Evolutionary conservation across 1,140 invertebrate genomes (phyloP).

Genomic region (Sitophilus oryzae): DNA sequence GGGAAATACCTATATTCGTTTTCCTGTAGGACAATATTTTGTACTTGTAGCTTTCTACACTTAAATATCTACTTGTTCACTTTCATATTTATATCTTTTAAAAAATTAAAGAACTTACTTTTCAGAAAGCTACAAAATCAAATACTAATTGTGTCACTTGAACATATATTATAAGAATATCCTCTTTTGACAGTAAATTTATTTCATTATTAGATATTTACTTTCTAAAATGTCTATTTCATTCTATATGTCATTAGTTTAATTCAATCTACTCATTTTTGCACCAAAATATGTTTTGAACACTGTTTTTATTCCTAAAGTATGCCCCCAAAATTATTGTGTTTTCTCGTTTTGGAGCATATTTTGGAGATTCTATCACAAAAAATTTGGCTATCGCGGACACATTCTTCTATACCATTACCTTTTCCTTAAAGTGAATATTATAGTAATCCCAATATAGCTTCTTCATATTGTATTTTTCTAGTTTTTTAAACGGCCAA

Average conservation of each 20-base stretch:
- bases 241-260: not conserved
- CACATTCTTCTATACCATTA: slow-evolving; percentile 2
- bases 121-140: not conserved
- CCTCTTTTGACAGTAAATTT: no score
- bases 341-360: not conserved
- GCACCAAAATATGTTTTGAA: slow-evolving; percentile 18
- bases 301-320: slow-evolving; percentile 7
- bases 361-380: slow-evolving; percentile 11
- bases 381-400: slow-evolving; percentile 14
- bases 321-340: not conserved
- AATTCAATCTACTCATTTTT: slow-evolving; percentile 11
- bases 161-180: no score
- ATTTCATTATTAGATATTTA: no score
- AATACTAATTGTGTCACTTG: no score
- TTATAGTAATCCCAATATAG: no score
- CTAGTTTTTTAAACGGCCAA: no score
- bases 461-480: no score
- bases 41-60: not conserved
- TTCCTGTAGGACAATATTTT: not conserved
- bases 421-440: no score
- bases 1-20: not conserved
- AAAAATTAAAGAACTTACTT: not conserved
- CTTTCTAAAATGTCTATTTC: not conserved
- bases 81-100: not conserved
- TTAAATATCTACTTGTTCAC: not conserved